Conservation (phyloP, 2,113 vertebrate genomes). For the Delphinapterus leucas region DNA sequence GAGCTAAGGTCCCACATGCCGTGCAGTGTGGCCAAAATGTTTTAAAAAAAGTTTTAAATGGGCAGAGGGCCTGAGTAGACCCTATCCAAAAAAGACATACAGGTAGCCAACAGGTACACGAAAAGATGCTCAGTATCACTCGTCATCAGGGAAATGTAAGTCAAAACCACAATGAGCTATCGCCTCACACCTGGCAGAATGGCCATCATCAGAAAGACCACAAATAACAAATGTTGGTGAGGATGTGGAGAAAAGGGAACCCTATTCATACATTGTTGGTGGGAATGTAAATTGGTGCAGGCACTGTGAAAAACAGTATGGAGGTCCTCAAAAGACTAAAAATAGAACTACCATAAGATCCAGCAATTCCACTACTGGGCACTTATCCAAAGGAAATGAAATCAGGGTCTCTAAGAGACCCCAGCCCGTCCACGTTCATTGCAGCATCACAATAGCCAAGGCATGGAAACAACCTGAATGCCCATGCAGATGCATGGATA, state of each 20-base stretch:
- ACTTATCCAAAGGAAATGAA: background rate
- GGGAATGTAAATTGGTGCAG: background rate
- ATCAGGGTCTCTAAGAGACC: background rate
- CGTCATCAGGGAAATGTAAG: background rate
- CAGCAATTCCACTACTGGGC: background rate
- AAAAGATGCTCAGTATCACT: background rate
- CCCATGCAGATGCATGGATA: background rate
- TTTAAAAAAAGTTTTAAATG: accelerated
- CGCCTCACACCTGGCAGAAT: too few relatives aligned
- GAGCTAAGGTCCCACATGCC: too few relatives aligned
- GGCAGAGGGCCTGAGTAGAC: background rate
- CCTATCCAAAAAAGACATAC: background rate
- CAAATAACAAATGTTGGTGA: accelerated
- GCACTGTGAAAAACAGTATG: background rate
- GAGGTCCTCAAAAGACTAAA: background rate
- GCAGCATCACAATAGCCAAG: background rate
- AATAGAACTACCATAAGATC: background rate
- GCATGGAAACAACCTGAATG: background rate
- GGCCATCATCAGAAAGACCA: background rate
- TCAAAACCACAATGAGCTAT: background rate
- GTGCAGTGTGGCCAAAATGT: too few relatives aligned
- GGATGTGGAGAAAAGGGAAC: background rate
- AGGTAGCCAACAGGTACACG: too few relatives aligned
- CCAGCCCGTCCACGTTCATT: too few relatives aligned
- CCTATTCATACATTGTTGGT: background rate